Conservation (phyloP, 2,113 vertebrate genomes). For the Pterophyllum scalare region DNA sequence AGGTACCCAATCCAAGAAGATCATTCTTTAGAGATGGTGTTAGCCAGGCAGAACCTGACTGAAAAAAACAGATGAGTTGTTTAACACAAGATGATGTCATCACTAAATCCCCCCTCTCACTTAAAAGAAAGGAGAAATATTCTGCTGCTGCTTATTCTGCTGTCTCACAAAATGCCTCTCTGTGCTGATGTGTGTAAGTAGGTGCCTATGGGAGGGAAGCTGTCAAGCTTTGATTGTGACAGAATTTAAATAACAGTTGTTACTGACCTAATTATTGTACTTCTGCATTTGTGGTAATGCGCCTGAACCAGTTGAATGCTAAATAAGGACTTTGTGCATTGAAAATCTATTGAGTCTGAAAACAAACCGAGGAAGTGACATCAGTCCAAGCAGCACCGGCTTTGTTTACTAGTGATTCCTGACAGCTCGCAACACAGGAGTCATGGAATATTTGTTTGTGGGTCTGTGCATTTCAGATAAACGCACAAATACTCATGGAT, state of each 20-base stretch:
- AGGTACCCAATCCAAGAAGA: constrained; percentile 19
- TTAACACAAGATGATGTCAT: constrained; percentile 42
- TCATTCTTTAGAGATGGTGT: constrained; percentile 14
- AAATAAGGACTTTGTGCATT: constrained; percentile 50
- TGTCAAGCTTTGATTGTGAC: constrained; percentile 46
- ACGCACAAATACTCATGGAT: constrained; percentile 66
- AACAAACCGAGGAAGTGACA: constrained; percentile 24
- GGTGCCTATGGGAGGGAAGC: constrained; percentile 20
- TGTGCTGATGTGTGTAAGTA: neutral
- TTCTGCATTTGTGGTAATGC: constrained; percentile 56
- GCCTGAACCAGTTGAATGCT: constrained; percentile 48
- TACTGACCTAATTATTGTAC: constrained; percentile 71
- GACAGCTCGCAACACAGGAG: constrained; percentile 78
- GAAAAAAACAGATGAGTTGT: constrained; percentile 4
- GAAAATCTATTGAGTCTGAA: constrained; percentile 53
- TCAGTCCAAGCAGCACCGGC: constrained; percentile 41
- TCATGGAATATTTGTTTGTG: constrained; percentile 69
- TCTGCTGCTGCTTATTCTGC: neutral
- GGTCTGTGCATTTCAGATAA: constrained; percentile 75
- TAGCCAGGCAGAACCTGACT: constrained; percentile 23
- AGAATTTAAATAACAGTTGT: constrained; percentile 71
- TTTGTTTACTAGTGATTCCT: constrained; percentile 71
- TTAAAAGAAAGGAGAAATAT: neutral
- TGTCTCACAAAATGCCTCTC: neutral
- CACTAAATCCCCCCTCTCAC: constrained; percentile 6